Percentiles rank a stretch among this genome's conserved stretches.
These are phyloP conservation scores for Cephalotes varians DNA, from an alignment of 2,888 invertebrate genomes.

Conservation along the genomic window DNA sequence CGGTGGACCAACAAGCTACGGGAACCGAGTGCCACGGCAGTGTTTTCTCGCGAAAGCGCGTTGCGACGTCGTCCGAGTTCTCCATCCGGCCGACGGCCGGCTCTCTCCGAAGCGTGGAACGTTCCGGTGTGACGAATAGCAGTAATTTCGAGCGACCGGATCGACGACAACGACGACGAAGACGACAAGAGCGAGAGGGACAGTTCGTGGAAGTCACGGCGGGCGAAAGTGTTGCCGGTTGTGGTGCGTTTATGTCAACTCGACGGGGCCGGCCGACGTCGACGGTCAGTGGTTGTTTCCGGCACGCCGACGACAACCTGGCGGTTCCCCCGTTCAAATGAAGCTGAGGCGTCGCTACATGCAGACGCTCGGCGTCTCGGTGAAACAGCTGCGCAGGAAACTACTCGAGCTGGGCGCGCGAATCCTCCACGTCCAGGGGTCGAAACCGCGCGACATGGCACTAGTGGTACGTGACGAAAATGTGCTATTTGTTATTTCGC, in stretches of 20 bases:
- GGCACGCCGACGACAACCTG: conserved; percentile 81
- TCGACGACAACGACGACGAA: not conserved
- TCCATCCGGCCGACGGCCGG: not conserved
- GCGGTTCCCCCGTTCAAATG: conserved; percentile 84
- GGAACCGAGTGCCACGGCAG: conserved; percentile 12
- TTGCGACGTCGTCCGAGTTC: not conserved
- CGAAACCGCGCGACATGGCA: conserved; percentile 84
- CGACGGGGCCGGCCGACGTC: conserved; percentile 75
- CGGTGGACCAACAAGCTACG: conserved; percentile 38
- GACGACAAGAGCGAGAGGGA: not conserved
- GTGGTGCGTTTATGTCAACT: conserved; percentile 76
- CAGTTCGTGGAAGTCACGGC: not conserved
- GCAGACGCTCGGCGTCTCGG: conserved; percentile 85
- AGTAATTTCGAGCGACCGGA: not conserved
- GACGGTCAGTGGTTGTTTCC: conserved; percentile 79
- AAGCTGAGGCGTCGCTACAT: conserved; percentile 85
- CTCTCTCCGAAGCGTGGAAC: not conserved
- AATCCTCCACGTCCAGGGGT: conserved; percentile 83
- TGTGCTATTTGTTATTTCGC: not conserved
- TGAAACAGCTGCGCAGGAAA: conserved; percentile 84
- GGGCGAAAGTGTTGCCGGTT: conserved; percentile 22
- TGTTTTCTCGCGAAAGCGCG: not conserved
- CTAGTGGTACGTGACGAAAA: conserved; percentile 80
- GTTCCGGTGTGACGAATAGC: not conserved
- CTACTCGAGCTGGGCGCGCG: conserved; percentile 83